Base-by-base conservation (phyloP, 2,888 invertebrate species). In the Itoplectis maculator region DNA sequence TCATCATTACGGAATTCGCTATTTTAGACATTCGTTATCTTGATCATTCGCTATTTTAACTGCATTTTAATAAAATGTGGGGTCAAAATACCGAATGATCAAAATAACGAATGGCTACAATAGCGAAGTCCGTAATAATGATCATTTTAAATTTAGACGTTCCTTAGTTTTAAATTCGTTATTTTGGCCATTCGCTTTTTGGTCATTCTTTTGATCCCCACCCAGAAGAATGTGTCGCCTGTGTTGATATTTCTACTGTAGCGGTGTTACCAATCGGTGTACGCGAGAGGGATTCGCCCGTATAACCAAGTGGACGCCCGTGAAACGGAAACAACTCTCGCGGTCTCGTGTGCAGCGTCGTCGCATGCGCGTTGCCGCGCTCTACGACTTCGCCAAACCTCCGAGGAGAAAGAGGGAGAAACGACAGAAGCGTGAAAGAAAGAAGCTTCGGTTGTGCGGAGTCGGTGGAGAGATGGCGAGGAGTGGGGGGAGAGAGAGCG, bases 281-380 rank as follows among this genome's bases (percentile, higher is more conserved):
- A 13, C 45, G 23, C 23, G 13, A 42, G 23, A n/a, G 49, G 18
- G 37, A 23, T 13, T 29, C 4, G 15, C 56, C 29, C 40, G 42
- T 42, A 54, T 70, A 15, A 5, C 2, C 29, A 23, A 69, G 40
- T 63, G 63, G 65, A 81, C 61, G 81, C 77, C 73, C 70, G 73
- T 79, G 82, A 82, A 77, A 84, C 75, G 82, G 79, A 80, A 78
- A 81, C 74, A 54, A 13, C 40, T 56, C 47, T 15, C 77, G 56
- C 65, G 35, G 47, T 13, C 35, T 29, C 29, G 29, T 73, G 74
- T 82, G 72, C 70, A 49, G 63, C 42, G 82, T 65, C 29, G 75
- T 11, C 72, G 20, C 23, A 9, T 15, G n/a, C 29, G n/a, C 45
- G 37, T 18, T 9, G 29, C 20, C 66, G 49, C 61, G 68, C 54